Evolutionary conservation across 2,113 vertebrate genomes (phyloP).

Genomic region (Ptyas mucosa): DNA sequence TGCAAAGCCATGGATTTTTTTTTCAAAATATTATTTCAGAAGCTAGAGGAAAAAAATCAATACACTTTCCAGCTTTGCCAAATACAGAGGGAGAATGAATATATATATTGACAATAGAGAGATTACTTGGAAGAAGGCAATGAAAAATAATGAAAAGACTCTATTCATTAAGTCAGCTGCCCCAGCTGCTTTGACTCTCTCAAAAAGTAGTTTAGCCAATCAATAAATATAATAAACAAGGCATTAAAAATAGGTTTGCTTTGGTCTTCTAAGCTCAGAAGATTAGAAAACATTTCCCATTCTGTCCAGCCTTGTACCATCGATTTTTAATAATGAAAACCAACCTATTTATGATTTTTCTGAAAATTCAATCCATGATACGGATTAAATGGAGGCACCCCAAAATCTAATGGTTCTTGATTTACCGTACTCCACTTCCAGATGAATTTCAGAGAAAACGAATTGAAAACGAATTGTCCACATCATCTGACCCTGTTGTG

Average conservation of each 20-base stretch:
- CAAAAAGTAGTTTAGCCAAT: not conserved
- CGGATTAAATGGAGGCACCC: not conserved
- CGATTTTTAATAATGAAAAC: not conserved
- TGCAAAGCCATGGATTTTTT: not conserved
- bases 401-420: not conserved
- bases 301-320: not conserved
- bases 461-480: not conserved
- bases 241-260: not conserved
- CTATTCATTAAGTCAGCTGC: not conserved
- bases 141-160: not conserved
- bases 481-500: not conserved
- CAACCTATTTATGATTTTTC: not conserved
- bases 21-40: not conserved
- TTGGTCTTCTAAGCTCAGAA: not conserved
- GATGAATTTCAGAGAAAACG: not conserved
- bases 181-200: not conserved
- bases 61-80: not conserved
- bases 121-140: not conserved
- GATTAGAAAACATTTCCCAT: not conserved
- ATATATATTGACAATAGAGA: not conserved
- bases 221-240: conserved; percentile 7
- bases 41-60: not conserved
- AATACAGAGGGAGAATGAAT: not conserved
- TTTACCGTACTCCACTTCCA: not conserved
- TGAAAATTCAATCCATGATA: not conserved